Conservation (phyloP, 2,113 vertebrate species). For the Datnioides undecimradiatus region DNA sequence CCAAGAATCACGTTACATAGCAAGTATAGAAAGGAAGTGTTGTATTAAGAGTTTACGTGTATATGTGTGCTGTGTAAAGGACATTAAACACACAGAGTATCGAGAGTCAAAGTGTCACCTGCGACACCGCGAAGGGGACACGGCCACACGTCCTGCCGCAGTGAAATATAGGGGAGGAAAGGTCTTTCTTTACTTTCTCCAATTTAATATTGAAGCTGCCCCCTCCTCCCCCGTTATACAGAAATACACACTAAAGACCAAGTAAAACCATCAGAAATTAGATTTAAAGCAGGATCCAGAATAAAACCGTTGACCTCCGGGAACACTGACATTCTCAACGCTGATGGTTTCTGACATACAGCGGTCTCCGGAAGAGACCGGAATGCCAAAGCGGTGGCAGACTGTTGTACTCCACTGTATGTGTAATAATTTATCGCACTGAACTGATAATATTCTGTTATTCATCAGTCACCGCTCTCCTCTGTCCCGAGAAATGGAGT, state of each 20-base stretch:
- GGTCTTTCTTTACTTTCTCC: neutral
- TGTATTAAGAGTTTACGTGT: too few species aligned
- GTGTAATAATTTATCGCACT: constrained; percentile 2
- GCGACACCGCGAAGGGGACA: neutral
- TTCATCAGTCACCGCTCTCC: constrained; percentile 29
- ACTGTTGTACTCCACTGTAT: too few species aligned
- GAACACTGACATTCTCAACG: neutral
- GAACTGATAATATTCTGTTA: constrained; percentile 16
- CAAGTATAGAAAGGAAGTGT: too few species aligned
- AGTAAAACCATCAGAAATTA: neutral
- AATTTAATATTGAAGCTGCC: neutral
- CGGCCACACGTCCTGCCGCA: neutral
- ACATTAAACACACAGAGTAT: too few species aligned
- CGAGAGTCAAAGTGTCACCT: too few species aligned
- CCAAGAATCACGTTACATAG: too few species aligned
- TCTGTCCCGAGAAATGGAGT: constrained; percentile 16
- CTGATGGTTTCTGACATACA: neutral
- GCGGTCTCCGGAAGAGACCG: too few species aligned
- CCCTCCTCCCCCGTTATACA: neutral
- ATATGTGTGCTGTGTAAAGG: too few species aligned
- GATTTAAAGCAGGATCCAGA: neutral
- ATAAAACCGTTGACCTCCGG: neutral
- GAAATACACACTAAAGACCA: neutral
- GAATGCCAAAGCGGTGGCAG: too few species aligned
- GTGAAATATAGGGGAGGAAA: neutral